phyloP scores from a whole-genome alignment of 1,140 invertebrate genomes.

The Apocrypta bakeri region DNA sequence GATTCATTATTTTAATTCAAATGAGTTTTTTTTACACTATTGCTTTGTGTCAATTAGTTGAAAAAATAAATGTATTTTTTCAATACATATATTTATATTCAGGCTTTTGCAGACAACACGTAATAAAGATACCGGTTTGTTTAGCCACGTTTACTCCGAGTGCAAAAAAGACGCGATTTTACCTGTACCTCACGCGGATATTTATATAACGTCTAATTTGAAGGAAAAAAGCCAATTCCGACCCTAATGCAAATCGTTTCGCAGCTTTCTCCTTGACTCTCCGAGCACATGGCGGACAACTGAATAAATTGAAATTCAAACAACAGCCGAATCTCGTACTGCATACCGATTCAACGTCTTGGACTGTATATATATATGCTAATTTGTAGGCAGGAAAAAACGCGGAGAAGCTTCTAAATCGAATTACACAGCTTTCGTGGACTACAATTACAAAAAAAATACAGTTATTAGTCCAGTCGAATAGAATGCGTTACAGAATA shows the following conservation, averaged over 20 bases:
- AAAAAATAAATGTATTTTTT: not conserved
- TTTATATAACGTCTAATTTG: not conserved
- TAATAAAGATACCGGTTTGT: not conserved
- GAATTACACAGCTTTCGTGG: no score
- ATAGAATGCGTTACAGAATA: no score
- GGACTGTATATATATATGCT: not conserved
- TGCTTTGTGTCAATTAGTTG: not conserved
- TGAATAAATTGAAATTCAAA: conserved; percentile 36
- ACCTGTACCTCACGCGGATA: not conserved
- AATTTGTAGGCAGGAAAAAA: not conserved
- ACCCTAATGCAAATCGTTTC: conserved; percentile 7
- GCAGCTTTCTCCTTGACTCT: not conserved
- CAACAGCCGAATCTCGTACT: not conserved
- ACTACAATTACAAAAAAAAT: no score
- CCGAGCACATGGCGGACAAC: not conserved
- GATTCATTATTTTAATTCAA: no score
- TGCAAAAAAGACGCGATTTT: not conserved
- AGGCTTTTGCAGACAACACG: not conserved
- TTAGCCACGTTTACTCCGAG: no score
- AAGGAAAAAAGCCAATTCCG: not conserved
- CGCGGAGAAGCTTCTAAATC: no score
- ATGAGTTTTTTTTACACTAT: no score
- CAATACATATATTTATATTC: not conserved
- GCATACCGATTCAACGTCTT: not conserved
- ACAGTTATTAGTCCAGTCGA: no score